A percentile compares a stretch with the other conserved stretches of the same genome.
phyloP scores from a whole-genome alignment of 2,888 invertebrate genomes.

The Hipparchia semele region DNA sequence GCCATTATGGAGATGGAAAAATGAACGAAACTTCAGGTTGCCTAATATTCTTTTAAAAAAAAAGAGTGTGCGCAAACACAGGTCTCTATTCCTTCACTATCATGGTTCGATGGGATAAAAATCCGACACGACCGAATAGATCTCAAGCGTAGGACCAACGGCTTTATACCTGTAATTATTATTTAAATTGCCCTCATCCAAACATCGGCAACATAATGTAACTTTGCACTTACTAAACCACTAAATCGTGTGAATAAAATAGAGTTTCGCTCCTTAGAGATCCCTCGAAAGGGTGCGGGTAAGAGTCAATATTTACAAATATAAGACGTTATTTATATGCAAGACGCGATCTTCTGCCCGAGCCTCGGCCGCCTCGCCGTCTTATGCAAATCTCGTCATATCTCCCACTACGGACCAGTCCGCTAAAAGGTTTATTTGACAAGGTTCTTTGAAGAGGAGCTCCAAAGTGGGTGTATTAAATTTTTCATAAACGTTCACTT shows the following conservation, averaged over 20 bases:
- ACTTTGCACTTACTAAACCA: conserved; percentile 65
- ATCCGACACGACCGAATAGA: too few relatives aligned
- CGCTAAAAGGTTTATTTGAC: conserved; percentile 75
- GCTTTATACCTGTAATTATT: too few relatives aligned
- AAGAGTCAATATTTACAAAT: conserved; percentile 81
- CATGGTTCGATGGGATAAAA: too few relatives aligned
- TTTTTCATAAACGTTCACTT: conserved; percentile 74
- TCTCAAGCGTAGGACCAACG: too few relatives aligned
- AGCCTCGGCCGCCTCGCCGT: conserved; percentile 63
- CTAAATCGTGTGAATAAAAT: conserved; percentile 75
- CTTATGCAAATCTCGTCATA: conserved; percentile 75
- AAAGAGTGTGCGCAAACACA: too few relatives aligned
- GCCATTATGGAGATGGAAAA: too few relatives aligned
- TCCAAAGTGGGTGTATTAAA: conserved; percentile 70
- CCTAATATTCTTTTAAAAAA: too few relatives aligned
- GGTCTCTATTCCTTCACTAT: too few relatives aligned
- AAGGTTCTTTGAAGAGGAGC: conserved; percentile 64
- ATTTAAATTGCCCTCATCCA: too few relatives aligned
- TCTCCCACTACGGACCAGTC: conserved; percentile 69
- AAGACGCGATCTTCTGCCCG: conserved; percentile 72
- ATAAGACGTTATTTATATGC: conserved; percentile 82
- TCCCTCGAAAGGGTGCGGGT: conserved; percentile 70
- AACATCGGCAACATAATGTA: not conserved
- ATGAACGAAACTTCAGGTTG: too few relatives aligned
- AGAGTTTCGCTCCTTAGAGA: conserved; percentile 51